Percentiles rank a stretch among this genome's conserved stretches.
These are phyloP conservation scores for Ernsta delagoae DNA, from an alignment of 2,888 invertebrate species.

Conservation along the genomic window DNA sequence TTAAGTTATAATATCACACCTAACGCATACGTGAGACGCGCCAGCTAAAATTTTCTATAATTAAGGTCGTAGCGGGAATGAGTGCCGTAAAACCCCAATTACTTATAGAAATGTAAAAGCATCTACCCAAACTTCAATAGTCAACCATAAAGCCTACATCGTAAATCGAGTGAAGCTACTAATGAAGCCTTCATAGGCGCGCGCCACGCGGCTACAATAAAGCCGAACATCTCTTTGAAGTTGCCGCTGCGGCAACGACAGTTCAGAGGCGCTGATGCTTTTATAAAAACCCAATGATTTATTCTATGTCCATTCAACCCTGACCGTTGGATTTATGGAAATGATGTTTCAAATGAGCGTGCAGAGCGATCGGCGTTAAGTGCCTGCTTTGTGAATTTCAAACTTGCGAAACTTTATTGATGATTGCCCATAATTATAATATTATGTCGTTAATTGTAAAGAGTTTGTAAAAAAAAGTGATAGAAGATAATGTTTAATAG, in stretches of 20 bases:
- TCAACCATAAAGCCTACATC: conserved; percentile 26
- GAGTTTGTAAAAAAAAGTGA: no score
- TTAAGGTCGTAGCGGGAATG: conserved; percentile 13
- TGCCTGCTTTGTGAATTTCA: not conserved
- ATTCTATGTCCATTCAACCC: conserved; percentile 57
- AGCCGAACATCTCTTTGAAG: conserved; percentile 48
- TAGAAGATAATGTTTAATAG: no score
- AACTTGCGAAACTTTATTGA: not conserved
- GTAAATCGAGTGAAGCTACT: conserved; percentile 41
- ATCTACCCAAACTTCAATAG: conserved; percentile 25
- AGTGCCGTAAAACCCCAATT: conserved; percentile 34
- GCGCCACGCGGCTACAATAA: conserved; percentile 64
- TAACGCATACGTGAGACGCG: not conserved
- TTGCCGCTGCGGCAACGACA: conserved; percentile 52
- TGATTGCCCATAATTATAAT: no score
- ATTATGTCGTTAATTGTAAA: not conserved
- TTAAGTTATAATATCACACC: not conserved
- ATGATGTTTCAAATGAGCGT: conserved; percentile 28
- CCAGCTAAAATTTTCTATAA: not conserved
- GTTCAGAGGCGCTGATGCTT: conserved; percentile 74
- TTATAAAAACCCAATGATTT: conserved; percentile 82
- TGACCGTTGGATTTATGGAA: conserved; percentile 22
- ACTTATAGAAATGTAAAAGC: conserved; percentile 28
- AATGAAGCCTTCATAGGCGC: conserved; percentile 73
- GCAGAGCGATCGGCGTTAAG: conserved; percentile 1